Base-by-base conservation (phyloP, 1,140 invertebrate genomes). In the Lineus longissimus region DNA sequence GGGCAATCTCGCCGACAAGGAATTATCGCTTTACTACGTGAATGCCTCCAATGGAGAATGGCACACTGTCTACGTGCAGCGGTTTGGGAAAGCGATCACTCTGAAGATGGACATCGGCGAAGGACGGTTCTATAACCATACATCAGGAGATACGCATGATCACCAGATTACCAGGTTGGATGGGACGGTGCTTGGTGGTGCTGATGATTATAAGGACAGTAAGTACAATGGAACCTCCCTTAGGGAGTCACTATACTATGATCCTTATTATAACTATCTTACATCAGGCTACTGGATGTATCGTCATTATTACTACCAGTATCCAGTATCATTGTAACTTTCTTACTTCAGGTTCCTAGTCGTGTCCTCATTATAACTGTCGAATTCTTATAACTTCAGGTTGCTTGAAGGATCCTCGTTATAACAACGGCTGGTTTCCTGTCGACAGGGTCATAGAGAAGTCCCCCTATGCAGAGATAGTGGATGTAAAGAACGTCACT, bases 21-120 rank as follows among this genome's bases (percentile, higher is more conserved):
- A 93, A 76, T 88, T 97, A 61, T 94, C 92, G 89, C 83, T 98
- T 13, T 92, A 90, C 60, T 88, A 91, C 31, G 89, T 96, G 17
- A 86, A 89, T 1, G 94, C 97, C 0, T 92, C 95, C 75, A 94
- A 98, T 82, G 96, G 96, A 13, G 93, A 96, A 73, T 98, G 95
- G 95, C 96, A 98, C 77, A 92, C 91, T 9, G 93, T 94, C 0
- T 87, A 90, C 25, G 64, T 81, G 55, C 64, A 73, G 19, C 87
- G 96, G 62, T 94, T 93, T 70, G 95, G 95, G 36, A 94, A 92
- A 36, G 92, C 93, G 6, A 94, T 95, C n/a, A 93, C 90, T 13
- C 80, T 98, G 47, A 92, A 93, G 76, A 82, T 98, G 45, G 95
- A 98, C 80, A 93, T 93, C 15, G 95, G 95, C 1, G 95, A 98